A percentile compares a stretch with the other conserved stretches of the same genome.
phyloP scores from a whole-genome alignment of 2,888 invertebrate species.

The Achlya flavicornis region DNA sequence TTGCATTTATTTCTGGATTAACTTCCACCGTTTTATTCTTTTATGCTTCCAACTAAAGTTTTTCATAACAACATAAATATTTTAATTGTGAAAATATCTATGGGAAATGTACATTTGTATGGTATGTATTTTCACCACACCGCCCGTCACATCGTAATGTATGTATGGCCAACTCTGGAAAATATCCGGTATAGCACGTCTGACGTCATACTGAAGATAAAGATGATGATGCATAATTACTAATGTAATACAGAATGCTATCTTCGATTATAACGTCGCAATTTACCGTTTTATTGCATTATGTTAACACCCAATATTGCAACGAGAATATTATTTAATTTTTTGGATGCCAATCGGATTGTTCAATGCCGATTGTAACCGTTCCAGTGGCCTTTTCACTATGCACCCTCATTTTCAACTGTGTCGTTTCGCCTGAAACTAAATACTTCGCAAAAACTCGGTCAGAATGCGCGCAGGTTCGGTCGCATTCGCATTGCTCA shows the following conservation, averaged over 20 bases:
- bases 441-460: conserved; percentile 32
- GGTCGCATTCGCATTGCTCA: conserved; percentile 24
- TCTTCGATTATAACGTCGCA: neutral
- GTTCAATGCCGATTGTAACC: conserved; percentile 34
- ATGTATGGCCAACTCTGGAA: neutral
- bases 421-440: conserved; percentile 22
- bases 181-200: neutral
- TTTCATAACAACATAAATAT: no score
- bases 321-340: neutral
- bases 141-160: neutral
- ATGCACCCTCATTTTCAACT: conserved; percentile 45
- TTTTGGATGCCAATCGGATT: neutral
- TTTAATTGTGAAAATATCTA: no score
- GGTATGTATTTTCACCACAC: conserved; percentile 10
- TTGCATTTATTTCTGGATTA: conserved; percentile 39
- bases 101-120: no score
- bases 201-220: neutral
- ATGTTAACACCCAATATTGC: neutral
- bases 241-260: neutral
- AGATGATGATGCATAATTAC: neutral
- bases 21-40: conserved; percentile 29
- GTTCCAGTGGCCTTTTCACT: conserved; percentile 56
- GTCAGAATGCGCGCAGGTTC: conserved; percentile 28
- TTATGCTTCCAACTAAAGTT: conserved; percentile 21
- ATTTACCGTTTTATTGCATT: conserved; percentile 5